Percentiles rank a stretch among this genome's conserved stretches.
Evolutionary conservation across 2,888 invertebrate genomes (phyloP).

Genomic region (Pachymerium ferrugineum): DNA sequence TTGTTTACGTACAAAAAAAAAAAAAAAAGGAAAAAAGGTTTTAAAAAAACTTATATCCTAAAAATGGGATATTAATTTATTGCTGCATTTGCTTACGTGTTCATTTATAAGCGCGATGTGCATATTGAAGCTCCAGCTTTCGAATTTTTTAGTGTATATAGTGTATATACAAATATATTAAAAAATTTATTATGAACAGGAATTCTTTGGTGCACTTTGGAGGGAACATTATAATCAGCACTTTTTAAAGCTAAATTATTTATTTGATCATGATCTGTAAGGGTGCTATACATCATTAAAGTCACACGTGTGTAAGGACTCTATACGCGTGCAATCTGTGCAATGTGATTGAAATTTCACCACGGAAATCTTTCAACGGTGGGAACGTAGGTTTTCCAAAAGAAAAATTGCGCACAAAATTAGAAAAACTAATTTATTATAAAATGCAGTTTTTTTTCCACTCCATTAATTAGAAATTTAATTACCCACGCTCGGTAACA

Average conservation of each 20-base stretch:
- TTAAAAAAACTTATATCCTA: not conserved
- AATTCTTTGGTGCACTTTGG: constrained; percentile 8
- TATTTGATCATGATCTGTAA: not conserved
- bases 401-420: constrained; percentile 5
- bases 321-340: not conserved
- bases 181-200: constrained; percentile 8
- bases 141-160: not conserved
- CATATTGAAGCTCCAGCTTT: constrained; percentile 1
- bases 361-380: not conserved
- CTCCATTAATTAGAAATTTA: not conserved
- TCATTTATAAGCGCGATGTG: constrained; percentile 4
- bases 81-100: constrained; percentile 3
- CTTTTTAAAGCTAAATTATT: not conserved
- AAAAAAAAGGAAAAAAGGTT: too few relatives aligned
- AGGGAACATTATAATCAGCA: constrained; percentile 4
- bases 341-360: not conserved
- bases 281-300: not conserved
- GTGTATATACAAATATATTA: not conserved
- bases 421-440: not conserved
- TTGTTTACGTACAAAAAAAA: not conserved
- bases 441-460: not conserved
- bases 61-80: not conserved
- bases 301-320: not conserved
- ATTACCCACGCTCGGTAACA: not conserved
- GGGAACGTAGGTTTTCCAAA: not conserved